Evolutionary conservation across 92 coral and sea anemone species (phyloP), one percentile per base, ranked within the genome.

Genomic region (Siderastrea siderea): DNA sequence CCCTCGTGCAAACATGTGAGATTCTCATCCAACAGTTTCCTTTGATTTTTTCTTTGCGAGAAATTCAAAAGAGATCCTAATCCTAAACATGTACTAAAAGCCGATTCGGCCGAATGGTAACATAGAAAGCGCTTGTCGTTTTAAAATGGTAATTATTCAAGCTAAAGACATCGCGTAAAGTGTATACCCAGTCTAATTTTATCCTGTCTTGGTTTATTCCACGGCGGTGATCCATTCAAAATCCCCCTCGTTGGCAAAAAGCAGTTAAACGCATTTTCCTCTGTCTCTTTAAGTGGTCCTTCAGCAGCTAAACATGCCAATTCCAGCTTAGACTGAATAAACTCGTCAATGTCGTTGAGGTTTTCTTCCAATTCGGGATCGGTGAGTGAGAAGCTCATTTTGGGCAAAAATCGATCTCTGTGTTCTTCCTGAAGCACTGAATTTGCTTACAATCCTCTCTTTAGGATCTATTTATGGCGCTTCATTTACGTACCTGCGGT

Each of bases 311-410:
- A 38, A 3, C 79, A 79, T 44, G 67, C 61, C 43, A 73, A 83
- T 11, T 79, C 87, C 10, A 83, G 78, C 67, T 83, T 79, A 26
- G 87, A 71, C 78, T 83, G 60, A 50, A 85, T 85, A 68, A 74
- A 62, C 52, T 85, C 89, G 64, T 85, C 82, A 52, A 85, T 85
- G 71, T 85, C 89, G 81, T 67, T 75, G n/a, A 85, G 82, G 7
- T 55, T 66, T 52, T 85, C 83, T 49, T 85, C 89, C 74, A 85
- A 61, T 26, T 26, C 61, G 10, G 74, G 44, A 6, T 85, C 73
- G 68, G 50, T 58, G 38, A 11, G 65, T 10, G 7, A 66, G 55
- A 77, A 46, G 67, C 55, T 61, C 79, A 83, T 60, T 59, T 59
- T 49, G 50, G 65, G n/a, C 55, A 68, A 44, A 44, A 6, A 4